Evolutionary conservation across 2,797 vertebrate genomes (phyloP), one percentile per base, ranked within the genome.

Genomic region (Sphaeramia orbicularis): DNA sequence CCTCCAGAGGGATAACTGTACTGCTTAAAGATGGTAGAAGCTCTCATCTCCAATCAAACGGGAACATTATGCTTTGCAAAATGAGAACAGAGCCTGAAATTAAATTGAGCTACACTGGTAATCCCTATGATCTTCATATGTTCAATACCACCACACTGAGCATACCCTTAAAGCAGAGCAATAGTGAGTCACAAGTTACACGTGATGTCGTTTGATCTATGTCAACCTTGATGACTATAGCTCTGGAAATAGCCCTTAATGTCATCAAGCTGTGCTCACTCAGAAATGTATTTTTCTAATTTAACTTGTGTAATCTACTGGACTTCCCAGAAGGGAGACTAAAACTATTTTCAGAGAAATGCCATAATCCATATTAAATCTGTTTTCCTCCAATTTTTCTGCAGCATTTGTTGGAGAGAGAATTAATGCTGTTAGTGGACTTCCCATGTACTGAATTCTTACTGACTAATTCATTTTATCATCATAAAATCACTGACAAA

Each of bases 291-390:
- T 61, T 83, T 65, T 62, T 65, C 36, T 51, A 45, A 61, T 76
- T 80, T 67, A 37, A 48, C 32, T 62, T 14, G 1, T 79, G 86
- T 89, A 83, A 85, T 86, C 72, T 69, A 44, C 27, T 30, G 27
- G 18, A 4, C 64, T 90, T 89, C 86, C 62, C 62, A 45, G 80
- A 82, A 84, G 76, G 37, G 76, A 30, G 27, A 6, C 41, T 58
- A 42, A 67, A 65, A 63, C 69, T 61, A 77, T 85, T 89, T 90
- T 85, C 79, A 75, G 70, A 74, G 73, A 86, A 90, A 82, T 24
- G 56, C 61, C 27, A 13, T 87, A 89, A 92, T 86, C 86, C 80
- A 44, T 18, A 14, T 27, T 51, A 65, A 84, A 88, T 86, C 80
- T 78, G 13, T 75, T 86, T 87, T 82, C 19, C 41, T 71, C 49